Conservation (phyloP, 2,888 invertebrate genomes). For the Meliscaeva auricollis region DNA sequence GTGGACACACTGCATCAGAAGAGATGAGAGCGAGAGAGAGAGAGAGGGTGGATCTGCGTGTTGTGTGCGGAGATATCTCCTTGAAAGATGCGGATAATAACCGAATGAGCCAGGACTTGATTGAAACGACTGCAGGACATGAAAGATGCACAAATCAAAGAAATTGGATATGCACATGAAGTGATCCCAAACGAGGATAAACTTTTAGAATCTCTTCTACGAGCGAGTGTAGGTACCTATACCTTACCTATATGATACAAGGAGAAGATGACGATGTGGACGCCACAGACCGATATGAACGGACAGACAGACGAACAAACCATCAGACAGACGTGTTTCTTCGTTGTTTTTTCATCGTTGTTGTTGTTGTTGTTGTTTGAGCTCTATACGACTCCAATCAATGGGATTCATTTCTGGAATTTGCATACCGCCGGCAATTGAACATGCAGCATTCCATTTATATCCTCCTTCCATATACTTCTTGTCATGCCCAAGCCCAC, state of each 20-base stretch:
- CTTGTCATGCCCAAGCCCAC: not conserved
- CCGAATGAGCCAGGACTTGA: conserved; percentile 76
- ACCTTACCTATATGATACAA: not conserved
- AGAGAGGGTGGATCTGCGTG: conserved; percentile 61
- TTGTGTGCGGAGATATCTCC: conserved; percentile 33
- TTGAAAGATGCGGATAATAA: conserved; percentile 68
- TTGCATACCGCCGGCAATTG: conserved; percentile 71
- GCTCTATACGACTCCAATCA: conserved; percentile 54
- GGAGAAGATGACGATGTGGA: not conserved
- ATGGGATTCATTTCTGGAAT: conserved; percentile 67
- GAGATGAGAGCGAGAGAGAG: not conserved
- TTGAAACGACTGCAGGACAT: conserved; percentile 78
- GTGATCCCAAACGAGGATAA: conserved; percentile 71
- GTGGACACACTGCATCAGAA: not conserved
- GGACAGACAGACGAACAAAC: conserved; percentile 6
- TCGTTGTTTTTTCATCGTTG: conserved; percentile 2
- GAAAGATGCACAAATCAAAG: conserved; percentile 78
- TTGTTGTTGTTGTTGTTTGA: conserved; percentile 2
- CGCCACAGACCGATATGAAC: conserved; percentile 8
- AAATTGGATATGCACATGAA: conserved; percentile 77
- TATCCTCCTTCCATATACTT: not conserved
- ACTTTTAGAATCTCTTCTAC: conserved; percentile 27
- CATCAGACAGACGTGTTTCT: conserved; percentile 24
- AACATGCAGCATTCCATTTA: conserved; percentile 46
- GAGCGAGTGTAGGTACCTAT: not conserved